These are phyloP conservation scores for Teleopsis dalmanni DNA, from an alignment of 1,140 invertebrate genomes.

Conservation along the genomic window DNA sequence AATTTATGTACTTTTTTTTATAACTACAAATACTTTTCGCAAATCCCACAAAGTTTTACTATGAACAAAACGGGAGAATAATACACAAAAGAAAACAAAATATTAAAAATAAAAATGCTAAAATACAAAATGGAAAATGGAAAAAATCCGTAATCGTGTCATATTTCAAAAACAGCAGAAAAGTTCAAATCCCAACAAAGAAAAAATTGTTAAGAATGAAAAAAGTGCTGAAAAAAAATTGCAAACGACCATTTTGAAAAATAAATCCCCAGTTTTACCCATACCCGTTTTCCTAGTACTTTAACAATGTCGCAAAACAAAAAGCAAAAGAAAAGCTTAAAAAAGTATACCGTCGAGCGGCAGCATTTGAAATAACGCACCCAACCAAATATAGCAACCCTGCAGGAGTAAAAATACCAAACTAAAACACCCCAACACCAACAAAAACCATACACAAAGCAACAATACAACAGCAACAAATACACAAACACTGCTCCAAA, in stretches of 20 bases:
- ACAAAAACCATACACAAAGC: not conserved
- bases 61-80: not conserved
- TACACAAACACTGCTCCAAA: not conserved
- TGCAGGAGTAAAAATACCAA: not conserved
- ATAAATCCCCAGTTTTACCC: constrained; percentile 3
- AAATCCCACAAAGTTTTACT: constrained; percentile 6
- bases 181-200: constrained; percentile 13
- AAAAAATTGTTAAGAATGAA: not conserved
- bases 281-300: too few relatives aligned
- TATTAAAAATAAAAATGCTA: not conserved
- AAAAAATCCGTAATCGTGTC: constrained; percentile 28
- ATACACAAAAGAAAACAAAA: not conserved
- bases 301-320: too few relatives aligned
- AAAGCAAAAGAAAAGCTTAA: not conserved
- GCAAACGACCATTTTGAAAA: constrained; percentile 11
- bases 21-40: constrained; percentile 8
- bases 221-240: constrained; percentile 2
- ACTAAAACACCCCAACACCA: not conserved
- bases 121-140: constrained; percentile 3
- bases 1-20: too few relatives aligned
- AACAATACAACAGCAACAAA: not conserved
- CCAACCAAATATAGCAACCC: constrained; percentile 4
- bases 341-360: not conserved
- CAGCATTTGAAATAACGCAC: constrained; percentile 1
- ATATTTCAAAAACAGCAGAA: constrained; percentile 32